Evolutionary conservation across 2,888 invertebrate species (phyloP).

Genomic region (Drosophila mimica): DNA sequence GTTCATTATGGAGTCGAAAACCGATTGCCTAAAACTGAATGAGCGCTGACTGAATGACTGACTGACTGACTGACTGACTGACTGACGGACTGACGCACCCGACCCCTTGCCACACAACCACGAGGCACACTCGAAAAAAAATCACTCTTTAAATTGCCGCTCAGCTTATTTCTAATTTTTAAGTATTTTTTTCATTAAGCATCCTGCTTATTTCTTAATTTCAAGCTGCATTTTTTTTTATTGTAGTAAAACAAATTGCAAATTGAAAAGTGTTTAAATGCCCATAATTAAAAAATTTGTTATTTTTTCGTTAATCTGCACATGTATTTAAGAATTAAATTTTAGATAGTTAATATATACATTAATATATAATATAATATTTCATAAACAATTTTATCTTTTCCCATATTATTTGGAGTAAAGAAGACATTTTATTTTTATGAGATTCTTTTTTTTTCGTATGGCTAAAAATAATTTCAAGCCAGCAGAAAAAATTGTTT

Average conservation of each 20-base stretch:
- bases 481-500: neutral
- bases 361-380: neutral
- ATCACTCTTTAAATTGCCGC: no score
- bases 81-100: neutral
- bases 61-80: neutral
- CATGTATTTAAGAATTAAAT: no score
- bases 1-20: constrained; percentile 69
- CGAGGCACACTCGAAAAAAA: neutral
- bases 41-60: constrained; percentile 24
- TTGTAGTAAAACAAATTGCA: neutral
- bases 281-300: no score
- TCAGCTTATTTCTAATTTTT: neutral
- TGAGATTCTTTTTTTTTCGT: neutral
- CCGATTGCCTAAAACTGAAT: constrained; percentile 62
- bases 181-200: neutral
- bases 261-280: neutral
- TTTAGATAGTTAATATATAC: neutral
- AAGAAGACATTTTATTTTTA: neutral
- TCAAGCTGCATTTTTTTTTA: neutral
- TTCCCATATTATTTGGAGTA: neutral
- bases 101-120: neutral
- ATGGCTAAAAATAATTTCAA: neutral
- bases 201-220: neutral
- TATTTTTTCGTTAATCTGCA: no score
- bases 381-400: neutral